Conservation (phyloP, 2,888 invertebrate genomes). For the Pachydiplax longipennis region DNA sequence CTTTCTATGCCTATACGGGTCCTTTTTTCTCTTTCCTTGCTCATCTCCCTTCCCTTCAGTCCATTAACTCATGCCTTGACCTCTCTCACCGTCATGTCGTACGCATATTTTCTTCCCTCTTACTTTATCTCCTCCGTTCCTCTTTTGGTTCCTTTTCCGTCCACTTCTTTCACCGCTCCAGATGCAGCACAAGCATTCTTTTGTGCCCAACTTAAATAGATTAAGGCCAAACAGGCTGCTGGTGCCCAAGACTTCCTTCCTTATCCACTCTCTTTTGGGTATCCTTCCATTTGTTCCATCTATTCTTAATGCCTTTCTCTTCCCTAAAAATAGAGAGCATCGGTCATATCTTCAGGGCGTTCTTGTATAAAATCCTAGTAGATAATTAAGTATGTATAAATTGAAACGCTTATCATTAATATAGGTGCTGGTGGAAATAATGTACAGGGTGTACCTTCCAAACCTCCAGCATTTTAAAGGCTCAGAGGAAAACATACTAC, state of each 20-base stretch:
- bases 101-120: neutral
- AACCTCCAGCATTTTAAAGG: no score
- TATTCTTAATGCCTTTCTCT: no score
- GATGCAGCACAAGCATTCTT: neutral
- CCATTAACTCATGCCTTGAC: slow-evolving; percentile 23
- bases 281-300: neutral
- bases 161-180: neutral
- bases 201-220: neutral
- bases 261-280: neutral
- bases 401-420: no score
- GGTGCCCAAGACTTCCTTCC: neutral
- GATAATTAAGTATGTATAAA: no score
- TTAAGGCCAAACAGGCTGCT: neutral
- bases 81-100: neutral
- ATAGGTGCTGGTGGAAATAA: no score
- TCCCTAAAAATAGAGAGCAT: no score
- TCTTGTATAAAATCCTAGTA: no score
- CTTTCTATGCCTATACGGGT: neutral
- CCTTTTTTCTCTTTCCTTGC: neutral
- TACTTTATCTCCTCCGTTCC: neutral
- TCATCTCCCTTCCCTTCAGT: neutral
- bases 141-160: neutral
- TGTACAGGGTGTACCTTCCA: no score
- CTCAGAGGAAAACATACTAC: no score
- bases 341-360: no score